Percentiles rank a stretch among this genome's conserved stretches.
Evolutionary conservation across 2,888 invertebrate genomes (phyloP).

Genomic region (Schrankia costaestrigalis): DNA sequence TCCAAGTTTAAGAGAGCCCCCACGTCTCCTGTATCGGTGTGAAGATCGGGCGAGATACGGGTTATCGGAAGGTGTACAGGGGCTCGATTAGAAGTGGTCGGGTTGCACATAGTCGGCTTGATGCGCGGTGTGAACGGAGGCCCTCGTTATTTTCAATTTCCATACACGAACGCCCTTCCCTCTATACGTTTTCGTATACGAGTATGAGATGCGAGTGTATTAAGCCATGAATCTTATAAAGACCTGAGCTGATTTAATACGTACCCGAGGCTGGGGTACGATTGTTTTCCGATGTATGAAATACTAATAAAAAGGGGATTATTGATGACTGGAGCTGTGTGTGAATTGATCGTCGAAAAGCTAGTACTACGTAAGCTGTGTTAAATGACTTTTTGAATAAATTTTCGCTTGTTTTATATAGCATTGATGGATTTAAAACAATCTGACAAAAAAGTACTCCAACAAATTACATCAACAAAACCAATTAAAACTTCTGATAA

Average conservation of each 20-base stretch:
- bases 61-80: constrained; percentile 52
- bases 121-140: constrained; percentile 73
- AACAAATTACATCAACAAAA: constrained; percentile 12
- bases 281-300: constrained; percentile 44
- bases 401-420: neutral
- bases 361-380: neutral
- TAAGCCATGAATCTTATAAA: constrained; percentile 77
- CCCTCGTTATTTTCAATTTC: constrained; percentile 80
- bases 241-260: constrained; percentile 64
- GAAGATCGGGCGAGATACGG: constrained; percentile 57
- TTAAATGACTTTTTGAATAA: neutral
- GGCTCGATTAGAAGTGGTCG: constrained; percentile 63
- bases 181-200: constrained; percentile 66
- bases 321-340: constrained; percentile 25
- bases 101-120: constrained; percentile 63
- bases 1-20: constrained; percentile 61
- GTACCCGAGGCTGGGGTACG: constrained; percentile 34
- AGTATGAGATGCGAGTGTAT: constrained; percentile 68
- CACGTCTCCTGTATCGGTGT: constrained; percentile 52
- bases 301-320: constrained; percentile 33
- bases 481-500: constrained; percentile 28
- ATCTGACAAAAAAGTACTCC: constrained; percentile 2
- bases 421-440: neutral
- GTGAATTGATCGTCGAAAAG: neutral
- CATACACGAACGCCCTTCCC: constrained; percentile 71